Percentiles rank a stretch among this genome's conserved stretches.
These are phyloP conservation scores for Seira ritae DNA, from an alignment of 2,888 invertebrate species.

Conservation along the genomic window DNA sequence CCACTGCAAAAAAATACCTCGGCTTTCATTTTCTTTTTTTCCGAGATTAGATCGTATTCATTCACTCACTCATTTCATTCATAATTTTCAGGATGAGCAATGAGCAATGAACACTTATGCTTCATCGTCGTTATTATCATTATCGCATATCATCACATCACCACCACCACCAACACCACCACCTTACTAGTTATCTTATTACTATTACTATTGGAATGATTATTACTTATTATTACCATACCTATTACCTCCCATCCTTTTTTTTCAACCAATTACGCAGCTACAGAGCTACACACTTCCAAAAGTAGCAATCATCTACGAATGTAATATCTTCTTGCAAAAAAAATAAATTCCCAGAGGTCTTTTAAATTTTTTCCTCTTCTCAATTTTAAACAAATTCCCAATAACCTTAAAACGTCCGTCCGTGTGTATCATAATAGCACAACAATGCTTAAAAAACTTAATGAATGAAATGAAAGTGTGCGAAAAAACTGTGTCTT, in stretches of 20 bases:
- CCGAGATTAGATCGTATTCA: not conserved
- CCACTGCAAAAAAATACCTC: not conserved
- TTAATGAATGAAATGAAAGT: slow-evolving; percentile 28
- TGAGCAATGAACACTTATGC: no score
- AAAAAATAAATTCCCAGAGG: no score
- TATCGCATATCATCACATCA: slow-evolving; percentile 15
- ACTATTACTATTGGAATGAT: slow-evolving; percentile 1
- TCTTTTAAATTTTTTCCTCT: no score
- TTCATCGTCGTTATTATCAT: no score
- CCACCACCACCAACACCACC: no score
- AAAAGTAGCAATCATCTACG: no score
- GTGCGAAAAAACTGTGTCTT: not conserved
- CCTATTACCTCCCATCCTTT: not conserved
- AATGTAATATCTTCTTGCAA: no score
- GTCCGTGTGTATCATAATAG: not conserved
- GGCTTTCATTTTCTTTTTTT: not conserved
- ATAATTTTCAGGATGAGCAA: slow-evolving; percentile 19
- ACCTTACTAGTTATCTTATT: not conserved
- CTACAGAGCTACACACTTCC: no score
- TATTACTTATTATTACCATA: slow-evolving; percentile 11
- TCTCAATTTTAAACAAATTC: no score
- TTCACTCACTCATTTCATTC: slow-evolving; percentile 1
- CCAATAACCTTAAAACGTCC: slow-evolving; percentile 6
- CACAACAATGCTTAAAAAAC: not conserved
- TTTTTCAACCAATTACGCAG: slow-evolving; percentile 12